These are phyloP conservation scores for Sclerodermus sp. DNA, from an alignment of 2,888 invertebrate genomes.

Conservation along the genomic window DNA sequence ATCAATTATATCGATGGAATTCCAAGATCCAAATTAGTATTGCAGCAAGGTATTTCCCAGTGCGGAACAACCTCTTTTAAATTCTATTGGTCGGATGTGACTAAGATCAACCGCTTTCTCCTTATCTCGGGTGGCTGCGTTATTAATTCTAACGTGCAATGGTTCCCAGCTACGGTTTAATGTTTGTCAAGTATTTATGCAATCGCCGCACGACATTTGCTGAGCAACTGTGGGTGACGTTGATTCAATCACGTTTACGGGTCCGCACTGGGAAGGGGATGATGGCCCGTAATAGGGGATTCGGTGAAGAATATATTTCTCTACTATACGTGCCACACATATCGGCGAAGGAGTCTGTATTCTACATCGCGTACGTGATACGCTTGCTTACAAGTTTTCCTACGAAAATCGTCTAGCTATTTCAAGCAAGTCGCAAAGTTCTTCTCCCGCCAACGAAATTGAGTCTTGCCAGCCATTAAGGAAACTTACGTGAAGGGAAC, in stretches of 20 bases:
- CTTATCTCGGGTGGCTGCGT: too few relatives aligned
- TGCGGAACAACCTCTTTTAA: too few relatives aligned
- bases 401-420: slow-evolving; percentile 19
- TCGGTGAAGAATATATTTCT: slow-evolving; percentile 38
- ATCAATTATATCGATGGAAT: too few relatives aligned
- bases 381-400: slow-evolving; percentile 26
- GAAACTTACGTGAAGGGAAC: slow-evolving; percentile 6
- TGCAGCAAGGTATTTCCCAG: too few relatives aligned
- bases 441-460: slow-evolving; percentile 11
- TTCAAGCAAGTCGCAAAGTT: slow-evolving; percentile 5
- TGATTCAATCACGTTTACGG: slow-evolving; percentile 37
- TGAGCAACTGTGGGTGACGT: slow-evolving; percentile 24
- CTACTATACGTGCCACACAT: slow-evolving; percentile 41
- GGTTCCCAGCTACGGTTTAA: too few relatives aligned
- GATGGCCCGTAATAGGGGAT: slow-evolving; percentile 29
- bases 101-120: too few relatives aligned
- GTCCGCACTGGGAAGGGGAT: slow-evolving; percentile 14
- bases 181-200: slow-evolving; percentile 9
- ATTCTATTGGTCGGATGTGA: too few relatives aligned
- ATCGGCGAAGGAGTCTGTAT: slow-evolving; percentile 28
- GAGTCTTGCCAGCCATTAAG: slow-evolving; percentile 11
- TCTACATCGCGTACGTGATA: slow-evolving; percentile 38
- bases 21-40: too few relatives aligned
- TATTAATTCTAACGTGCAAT: too few relatives aligned
- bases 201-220: slow-evolving; percentile 18